Base-by-base conservation (phyloP, 1,140 invertebrate species). In the Meloidogyne floridensis region DNA sequence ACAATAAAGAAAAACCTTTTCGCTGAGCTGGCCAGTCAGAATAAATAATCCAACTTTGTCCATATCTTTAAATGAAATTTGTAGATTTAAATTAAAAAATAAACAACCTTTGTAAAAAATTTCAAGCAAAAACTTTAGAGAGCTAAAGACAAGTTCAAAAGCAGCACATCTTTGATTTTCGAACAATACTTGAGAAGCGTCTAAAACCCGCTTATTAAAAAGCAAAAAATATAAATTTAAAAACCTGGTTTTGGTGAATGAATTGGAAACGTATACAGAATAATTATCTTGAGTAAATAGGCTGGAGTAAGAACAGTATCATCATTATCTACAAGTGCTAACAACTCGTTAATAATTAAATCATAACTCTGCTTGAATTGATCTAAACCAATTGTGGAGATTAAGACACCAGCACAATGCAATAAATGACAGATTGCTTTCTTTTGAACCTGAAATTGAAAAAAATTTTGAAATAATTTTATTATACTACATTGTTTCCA, bases 331-430 rank as follows among this genome's bases (percentile, higher is more conserved):
- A 83, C 7, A 18, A 83, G 65, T 11, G 70, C 76, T 11, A 51
- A 9, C 51, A 84, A 69, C 32, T 82, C 73, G 53, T 72, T 59
- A 32, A 82, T 5, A 20, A 75, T 42, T 10, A 74, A 51, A 13
- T 85, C 53, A 32, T 51, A 59, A 47, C 53, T 65, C 0, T 20
- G 42, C 5, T 81, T 59, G 20, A 86, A 83, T 42, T 81, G 43
- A 18, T 84, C 84, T 70, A 85, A 87, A 42, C 73, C 77, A 54
- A 84, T 84, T 20, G 87, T 86, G n/a, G 84, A 85, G 47, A 86
- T 69, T n/a, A 84, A 47, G 42, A 84, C 70, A n/a, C 84, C 84
- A 11, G 84, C 73, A 1, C 43, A 43, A 73, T 86, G 78, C 11
- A 84, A 59, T 32, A 77, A 72, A 65, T 84, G 80, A 15, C 53